phyloP scores from a whole-genome alignment of 2,797 vertebrate genomes.

The Crocodylus rhombifer region DNA sequence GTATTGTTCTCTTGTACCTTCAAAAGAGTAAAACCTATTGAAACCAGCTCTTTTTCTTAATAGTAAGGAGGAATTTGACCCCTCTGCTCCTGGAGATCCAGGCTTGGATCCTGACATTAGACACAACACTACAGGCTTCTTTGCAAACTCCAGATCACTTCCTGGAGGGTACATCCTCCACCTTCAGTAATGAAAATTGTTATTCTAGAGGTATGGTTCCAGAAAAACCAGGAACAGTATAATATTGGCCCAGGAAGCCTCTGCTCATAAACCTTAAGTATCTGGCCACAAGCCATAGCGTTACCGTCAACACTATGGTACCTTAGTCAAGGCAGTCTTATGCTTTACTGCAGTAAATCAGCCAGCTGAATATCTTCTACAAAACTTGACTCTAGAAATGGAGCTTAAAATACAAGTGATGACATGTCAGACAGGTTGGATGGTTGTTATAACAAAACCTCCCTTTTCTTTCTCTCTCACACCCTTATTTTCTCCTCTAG shows the following conservation, averaged over 20 bases:
- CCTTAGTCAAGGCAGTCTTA: not conserved
- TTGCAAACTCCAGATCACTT: not conserved
- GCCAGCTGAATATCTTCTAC: not conserved
- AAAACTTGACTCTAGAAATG: not conserved
- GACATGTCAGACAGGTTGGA: not conserved
- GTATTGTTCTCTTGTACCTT: not conserved
- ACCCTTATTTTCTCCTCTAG: not conserved
- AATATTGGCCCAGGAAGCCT: not conserved
- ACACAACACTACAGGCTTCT: not conserved
- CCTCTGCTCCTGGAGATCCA: not conserved
- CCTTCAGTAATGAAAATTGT: not conserved
- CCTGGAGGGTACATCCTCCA: not conserved
- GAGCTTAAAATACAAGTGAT: not conserved
- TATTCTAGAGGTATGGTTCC: not conserved
- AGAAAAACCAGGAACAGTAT: not conserved
- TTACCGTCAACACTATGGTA: not conserved
- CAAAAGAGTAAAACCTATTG: not conserved
- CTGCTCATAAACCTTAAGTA: not conserved
- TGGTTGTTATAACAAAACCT: not conserved
- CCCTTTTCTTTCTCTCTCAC: not conserved
- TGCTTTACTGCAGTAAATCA: not conserved
- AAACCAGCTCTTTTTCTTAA: not conserved
- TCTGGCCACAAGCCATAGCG: not conserved
- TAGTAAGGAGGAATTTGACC: not conserved
- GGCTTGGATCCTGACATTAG: not conserved